Evolutionary conservation across 2,888 invertebrate genomes (phyloP).

Genomic region (Coenonympha glycerion): DNA sequence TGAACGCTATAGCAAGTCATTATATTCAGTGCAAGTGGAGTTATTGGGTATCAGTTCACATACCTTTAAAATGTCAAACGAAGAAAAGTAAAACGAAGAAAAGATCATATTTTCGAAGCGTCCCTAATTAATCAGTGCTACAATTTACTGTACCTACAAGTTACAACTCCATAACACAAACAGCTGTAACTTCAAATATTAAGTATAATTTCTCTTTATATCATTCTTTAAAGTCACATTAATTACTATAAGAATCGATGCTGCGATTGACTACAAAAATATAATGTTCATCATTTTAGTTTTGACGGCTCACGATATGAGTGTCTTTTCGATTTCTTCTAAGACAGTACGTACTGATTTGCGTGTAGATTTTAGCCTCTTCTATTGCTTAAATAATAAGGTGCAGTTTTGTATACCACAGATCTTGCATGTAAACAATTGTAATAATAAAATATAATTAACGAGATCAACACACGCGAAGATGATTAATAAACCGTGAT

Average conservation of each 20-base stretch:
- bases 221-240: conserved; percentile 8
- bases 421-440: conserved; percentile 2
- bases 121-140: too few relatives aligned
- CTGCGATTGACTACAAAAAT: conserved; percentile 3
- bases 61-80: too few relatives aligned
- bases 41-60: too few relatives aligned
- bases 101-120: too few relatives aligned
- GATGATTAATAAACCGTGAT: conserved; percentile 20
- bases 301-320: conserved; percentile 22
- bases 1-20: too few relatives aligned
- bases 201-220: conserved; percentile 12
- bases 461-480: conserved; percentile 19
- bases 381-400: background rate
- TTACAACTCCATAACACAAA: background rate
- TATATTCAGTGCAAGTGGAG: too few relatives aligned
- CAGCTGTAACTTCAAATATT: conserved; percentile 2
- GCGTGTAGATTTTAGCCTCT: background rate
- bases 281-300: conserved; percentile 11
- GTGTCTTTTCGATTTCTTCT: conserved; percentile 26
- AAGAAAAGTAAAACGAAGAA: too few relatives aligned
- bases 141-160: too few relatives aligned
- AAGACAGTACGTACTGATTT: background rate
- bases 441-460: conserved; percentile 13
- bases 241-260: conserved; percentile 8
- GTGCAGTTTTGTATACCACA: background rate